Evolutionary conservation across 2,113 vertebrate genomes (phyloP).

Genomic region (Caranx ignobilis): DNA sequence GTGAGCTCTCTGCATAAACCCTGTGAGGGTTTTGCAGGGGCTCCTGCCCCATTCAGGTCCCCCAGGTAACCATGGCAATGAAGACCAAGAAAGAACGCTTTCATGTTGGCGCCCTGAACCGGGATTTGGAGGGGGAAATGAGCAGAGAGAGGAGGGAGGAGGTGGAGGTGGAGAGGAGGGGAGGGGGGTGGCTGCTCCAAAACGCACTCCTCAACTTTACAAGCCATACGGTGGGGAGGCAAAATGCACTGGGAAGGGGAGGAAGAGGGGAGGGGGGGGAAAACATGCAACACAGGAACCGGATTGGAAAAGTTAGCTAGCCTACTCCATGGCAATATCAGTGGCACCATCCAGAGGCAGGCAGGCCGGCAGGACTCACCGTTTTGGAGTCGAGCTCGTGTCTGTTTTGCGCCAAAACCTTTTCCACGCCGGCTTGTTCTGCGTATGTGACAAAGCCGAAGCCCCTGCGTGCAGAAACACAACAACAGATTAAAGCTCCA

Average conservation of each 20-base stretch:
- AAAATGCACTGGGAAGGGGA: slow-evolving; percentile 40
- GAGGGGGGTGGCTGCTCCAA: slow-evolving; percentile 52
- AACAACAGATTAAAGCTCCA: background rate
- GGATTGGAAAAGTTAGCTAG: slow-evolving; percentile 43
- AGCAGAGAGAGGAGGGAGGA: slow-evolving; percentile 59
- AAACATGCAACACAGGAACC: slow-evolving; percentile 30
- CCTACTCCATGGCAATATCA: background rate
- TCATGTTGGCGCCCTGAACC: slow-evolving; percentile 83
- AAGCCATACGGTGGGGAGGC: slow-evolving; percentile 70
- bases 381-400: slow-evolving; percentile 98
- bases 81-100: slow-evolving; percentile 86
- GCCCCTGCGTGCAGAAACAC: slow-evolving; percentile 83
- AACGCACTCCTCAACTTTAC: slow-evolving; percentile 76
- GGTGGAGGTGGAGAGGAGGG: slow-evolving; percentile 20
- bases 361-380: slow-evolving; percentile 82
- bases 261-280: background rate
- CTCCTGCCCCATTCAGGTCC: slow-evolving; percentile 80
- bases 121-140: slow-evolving; percentile 81
- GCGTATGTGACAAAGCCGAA: slow-evolving; percentile 98
- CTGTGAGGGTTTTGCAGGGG: slow-evolving; percentile 72
- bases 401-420: slow-evolving; percentile 96
- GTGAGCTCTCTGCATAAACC: slow-evolving; percentile 59
- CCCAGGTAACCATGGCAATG: slow-evolving; percentile 85
- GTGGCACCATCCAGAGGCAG: slow-evolving; percentile 6
- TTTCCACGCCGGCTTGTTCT: slow-evolving; percentile 96